Percentiles rank a stretch among this genome's conserved stretches.
Evolutionary conservation across 2,113 vertebrate genomes (phyloP).

Genomic region (Pollachius pollachius): DNA sequence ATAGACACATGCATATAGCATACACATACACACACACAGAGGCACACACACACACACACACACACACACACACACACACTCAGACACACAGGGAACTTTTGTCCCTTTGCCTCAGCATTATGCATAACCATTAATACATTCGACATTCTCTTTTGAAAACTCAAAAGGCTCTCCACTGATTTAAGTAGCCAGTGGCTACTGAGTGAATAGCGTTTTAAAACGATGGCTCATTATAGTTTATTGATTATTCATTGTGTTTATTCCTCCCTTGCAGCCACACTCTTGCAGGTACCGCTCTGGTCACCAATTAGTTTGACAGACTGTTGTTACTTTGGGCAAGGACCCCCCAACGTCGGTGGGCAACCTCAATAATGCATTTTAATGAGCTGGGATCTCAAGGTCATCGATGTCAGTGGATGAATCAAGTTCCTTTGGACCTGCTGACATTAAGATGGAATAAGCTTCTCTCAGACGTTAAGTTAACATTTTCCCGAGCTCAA

Average conservation of each 20-base stretch:
- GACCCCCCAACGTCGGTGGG: neutral
- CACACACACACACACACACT: slow-evolving; percentile 6
- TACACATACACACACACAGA: slow-evolving; percentile 5
- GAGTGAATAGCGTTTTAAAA: neutral
- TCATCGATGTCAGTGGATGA: neutral
- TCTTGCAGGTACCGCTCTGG: neutral
- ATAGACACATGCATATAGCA: neutral
- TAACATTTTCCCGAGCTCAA: neutral
- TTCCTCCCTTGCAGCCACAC: no score
- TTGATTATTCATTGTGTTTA: neutral
- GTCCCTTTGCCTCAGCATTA: slow-evolving; percentile 31
- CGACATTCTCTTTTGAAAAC: slow-evolving; percentile 15
- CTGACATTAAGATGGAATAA: neutral
- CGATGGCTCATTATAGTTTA: neutral
- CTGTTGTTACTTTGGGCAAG: neutral
- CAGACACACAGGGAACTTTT: slow-evolving; percentile 38
- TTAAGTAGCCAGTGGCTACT: neutral
- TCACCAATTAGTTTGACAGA: neutral
- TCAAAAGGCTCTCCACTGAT: neutral
- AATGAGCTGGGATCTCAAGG: neutral
- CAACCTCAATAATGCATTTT: neutral
- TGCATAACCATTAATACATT: slow-evolving; percentile 23
- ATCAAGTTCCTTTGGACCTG: no score
- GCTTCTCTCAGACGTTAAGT: neutral
- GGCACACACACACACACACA: neutral